Evolutionary conservation across 2,797 vertebrate species (phyloP).

Genomic region (Leucoraja ocellata): DNA sequence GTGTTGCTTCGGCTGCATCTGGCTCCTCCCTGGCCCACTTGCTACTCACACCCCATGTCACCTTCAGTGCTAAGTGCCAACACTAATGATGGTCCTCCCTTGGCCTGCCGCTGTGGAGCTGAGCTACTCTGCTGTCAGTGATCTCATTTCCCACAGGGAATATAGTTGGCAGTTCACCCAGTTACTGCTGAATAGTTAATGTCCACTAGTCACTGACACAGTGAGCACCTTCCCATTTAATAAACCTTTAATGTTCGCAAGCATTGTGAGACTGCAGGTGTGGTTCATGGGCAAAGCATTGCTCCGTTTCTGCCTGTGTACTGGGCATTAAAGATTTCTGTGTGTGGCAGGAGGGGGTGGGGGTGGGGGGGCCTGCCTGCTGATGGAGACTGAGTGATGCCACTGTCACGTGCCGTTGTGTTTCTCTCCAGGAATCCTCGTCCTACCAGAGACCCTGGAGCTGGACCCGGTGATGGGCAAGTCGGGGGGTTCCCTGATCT

Average conservation of each 20-base stretch:
- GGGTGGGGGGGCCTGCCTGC: not conserved
- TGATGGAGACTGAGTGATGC: too few relatives aligned
- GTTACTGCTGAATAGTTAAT: not conserved
- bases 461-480: constrained; percentile 80
- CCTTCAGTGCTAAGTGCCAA: too few relatives aligned
- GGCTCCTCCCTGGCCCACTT: too few relatives aligned
- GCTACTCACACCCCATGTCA: too few relatives aligned
- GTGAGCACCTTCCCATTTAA: not conserved
- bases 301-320: not conserved
- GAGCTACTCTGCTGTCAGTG: too few relatives aligned
- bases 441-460: constrained; percentile 84
- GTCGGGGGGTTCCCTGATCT: constrained; percentile 73
- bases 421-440: constrained; percentile 73
- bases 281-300: too few relatives aligned
- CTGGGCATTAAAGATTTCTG: not conserved
- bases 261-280: not conserved
- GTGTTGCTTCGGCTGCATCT: too few relatives aligned
- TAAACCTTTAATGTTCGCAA: not conserved
- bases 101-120: too few relatives aligned
- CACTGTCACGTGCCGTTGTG: constrained; percentile 23
- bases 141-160: too few relatives aligned
- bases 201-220: not conserved
- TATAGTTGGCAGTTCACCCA: not conserved
- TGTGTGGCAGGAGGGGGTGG: too few relatives aligned
- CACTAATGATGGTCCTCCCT: too few relatives aligned